Evolutionary conservation across 2,113 vertebrate species (phyloP).

Genomic region (Clupea harengus): DNA sequence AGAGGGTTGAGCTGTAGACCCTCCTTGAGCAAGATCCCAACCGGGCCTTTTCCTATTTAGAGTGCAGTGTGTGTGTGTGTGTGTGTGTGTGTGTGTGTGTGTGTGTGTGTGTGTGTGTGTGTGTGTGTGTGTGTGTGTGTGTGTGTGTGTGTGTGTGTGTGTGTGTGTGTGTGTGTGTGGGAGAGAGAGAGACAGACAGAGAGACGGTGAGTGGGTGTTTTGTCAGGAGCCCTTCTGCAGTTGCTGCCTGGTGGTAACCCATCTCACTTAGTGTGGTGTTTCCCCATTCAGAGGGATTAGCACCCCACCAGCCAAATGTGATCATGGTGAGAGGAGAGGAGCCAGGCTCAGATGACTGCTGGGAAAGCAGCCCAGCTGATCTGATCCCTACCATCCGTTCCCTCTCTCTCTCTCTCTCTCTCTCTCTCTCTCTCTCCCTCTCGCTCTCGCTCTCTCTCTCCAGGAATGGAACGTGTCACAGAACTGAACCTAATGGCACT

Average conservation of each 20-base stretch:
- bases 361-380: constrained; percentile 9
- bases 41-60: not conserved
- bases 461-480: not conserved
- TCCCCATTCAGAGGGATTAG: not conserved
- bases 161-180: not conserved
- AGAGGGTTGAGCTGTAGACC: not conserved
- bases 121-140: constrained; percentile 11
- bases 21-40: not conserved
- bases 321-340: not conserved
- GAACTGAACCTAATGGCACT: too few species aligned
- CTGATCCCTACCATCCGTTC: not conserved
- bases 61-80: not conserved
- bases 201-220: constrained; percentile 12
- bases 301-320: not conserved
- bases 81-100: not conserved
- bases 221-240: not conserved
- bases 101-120: constrained; percentile 1
- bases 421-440: constrained; percentile 11
- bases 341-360: constrained; percentile 7
- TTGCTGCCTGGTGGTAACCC: not conserved
- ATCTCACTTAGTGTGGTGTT: not conserved
- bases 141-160: not conserved
- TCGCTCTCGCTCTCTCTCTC: not conserved
- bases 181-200: not conserved
- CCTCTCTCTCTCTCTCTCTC: not conserved